Evolutionary conservation across 1,140 invertebrate genomes (phyloP).

Genomic region (Homarus americanus): DNA sequence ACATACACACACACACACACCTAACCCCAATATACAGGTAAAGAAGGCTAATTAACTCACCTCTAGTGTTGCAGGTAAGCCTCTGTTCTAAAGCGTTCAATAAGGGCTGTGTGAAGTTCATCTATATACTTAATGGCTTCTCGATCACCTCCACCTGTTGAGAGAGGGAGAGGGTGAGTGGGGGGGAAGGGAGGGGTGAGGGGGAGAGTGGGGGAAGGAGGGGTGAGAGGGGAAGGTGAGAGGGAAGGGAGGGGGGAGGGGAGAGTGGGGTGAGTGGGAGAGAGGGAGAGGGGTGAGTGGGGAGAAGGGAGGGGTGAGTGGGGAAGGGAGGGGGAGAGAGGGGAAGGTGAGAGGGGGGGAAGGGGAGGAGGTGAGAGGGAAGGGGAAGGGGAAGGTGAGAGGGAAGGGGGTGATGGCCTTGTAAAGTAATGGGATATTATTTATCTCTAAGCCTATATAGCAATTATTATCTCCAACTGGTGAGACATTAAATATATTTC

Average conservation of each 20-base stretch:
- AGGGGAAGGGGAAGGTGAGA: too few relatives aligned
- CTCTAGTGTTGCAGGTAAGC: constrained; percentile 76
- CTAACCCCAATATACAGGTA: not conserved
- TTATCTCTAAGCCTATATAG: too few relatives aligned
- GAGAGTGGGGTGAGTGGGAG: not conserved
- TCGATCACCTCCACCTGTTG: constrained; percentile 78
- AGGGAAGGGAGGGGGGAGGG: not conserved
- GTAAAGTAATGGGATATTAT: too few relatives aligned
- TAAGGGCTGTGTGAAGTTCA: constrained; percentile 77
- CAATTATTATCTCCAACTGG: too few relatives aligned
- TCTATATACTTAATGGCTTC: constrained; percentile 78
- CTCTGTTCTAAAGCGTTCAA: constrained; percentile 76
- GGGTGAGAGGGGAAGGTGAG: not conserved
- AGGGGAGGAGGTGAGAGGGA: too few relatives aligned
- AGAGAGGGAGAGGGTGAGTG: not conserved
- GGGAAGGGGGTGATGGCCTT: too few relatives aligned
- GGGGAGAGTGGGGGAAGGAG: not conserved
- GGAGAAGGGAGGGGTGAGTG: not conserved
- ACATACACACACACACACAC: too few relatives aligned
- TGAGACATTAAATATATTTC: too few relatives aligned
- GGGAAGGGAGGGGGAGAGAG: not conserved
- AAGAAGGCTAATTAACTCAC: constrained; percentile 50
- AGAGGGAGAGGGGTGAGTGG: not conserved
- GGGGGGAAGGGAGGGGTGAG: not conserved
- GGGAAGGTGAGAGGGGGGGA: not conserved